Evolutionary conservation across 2,113 vertebrate genomes (phyloP), one percentile per base, ranked within the genome.

Genomic region (Oryzias celebensis): DNA sequence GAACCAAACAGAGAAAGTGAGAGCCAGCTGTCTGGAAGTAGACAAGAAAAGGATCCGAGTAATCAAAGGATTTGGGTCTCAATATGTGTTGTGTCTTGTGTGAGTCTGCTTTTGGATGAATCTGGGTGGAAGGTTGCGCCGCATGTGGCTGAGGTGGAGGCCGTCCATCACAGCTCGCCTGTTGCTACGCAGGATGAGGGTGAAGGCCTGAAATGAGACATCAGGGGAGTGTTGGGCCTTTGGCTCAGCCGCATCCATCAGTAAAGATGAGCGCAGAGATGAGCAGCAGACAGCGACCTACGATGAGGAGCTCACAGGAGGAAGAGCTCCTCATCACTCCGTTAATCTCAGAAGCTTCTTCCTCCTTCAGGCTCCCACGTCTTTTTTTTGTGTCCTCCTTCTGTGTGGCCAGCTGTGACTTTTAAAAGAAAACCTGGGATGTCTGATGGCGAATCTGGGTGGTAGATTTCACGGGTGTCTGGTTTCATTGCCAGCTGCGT

Each of bases 221-320:
- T 89, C 79, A 78, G 75, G 71, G 78, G 73, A 83, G 69, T 79
- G 79, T 80, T 66, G 56, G 63, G 60, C 58, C 73, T 75, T 41
- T 68, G 68, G 47, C 70, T 67, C 54, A 18, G 68, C 66, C 67
- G 64, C 77, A 85, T 89, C 78, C 75, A 85, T 89, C 86, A 89
- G 66, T 69, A 58, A 43, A 67, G 56, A 63, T 73, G 75, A 81
- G 77, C 76, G 71, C 51, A 47, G 8, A 55, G 56, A 61, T 68
- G 52, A 43, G 57, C 62, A 68, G 59, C 36, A 65, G 68, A 75
- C 67, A 58, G 63, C 52, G 59, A 62, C 49, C 69, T 54, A 44
- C 31, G 44, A 65, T 72, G 68, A 73, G 52, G 31, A 54, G 51
- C 26, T 43, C 50, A 80, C 24, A 59, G n/a, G 58, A 69, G 62